Base-by-base conservation (phyloP, 2,113 vertebrate species). In the Syngnathus typhle region DNA sequence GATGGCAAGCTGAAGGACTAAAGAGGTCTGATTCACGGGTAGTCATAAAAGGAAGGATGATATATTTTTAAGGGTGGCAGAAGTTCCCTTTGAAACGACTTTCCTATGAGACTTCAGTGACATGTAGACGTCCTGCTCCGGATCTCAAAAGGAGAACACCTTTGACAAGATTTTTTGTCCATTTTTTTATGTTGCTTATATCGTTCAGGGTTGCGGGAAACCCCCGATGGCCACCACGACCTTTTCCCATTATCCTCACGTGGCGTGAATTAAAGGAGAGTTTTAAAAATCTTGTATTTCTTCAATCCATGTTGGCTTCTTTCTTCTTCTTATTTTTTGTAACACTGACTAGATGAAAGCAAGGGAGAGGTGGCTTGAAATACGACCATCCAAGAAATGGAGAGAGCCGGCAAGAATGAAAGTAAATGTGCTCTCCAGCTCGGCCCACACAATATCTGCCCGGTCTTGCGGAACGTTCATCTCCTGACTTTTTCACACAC, bases 391-490 rank as follows among this genome's bases (percentile, higher is more conserved):
- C 60, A 16, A 62, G 60, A 62, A 44, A 23, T 44, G 12, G 39
- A 44, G 60, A 76, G 74, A 79, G 36, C 72, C 74, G 77, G 81
- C 63, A 76, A 15, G 73, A 74, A 70, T 83, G 85, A 77, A 73
- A 78, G 77, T 77, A 79, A 88, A 75, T 66, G 71, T 63, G 76
- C 71, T 82, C 78, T 82, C 75, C 70, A 67, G 77, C 72, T 71
- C 71, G 73, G 78, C 75, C 83, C 75, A 80, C 81, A 79, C 78
- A 80, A 70, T 71, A 77, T 74, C 70, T 79, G 83, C 64, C 75
- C 55, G 69, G 52, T 86, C 81, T 66, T 77, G 74, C 78, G 55
- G 52, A 76, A 72, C 73, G 6, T 56, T 80, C 66, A 64, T 64
- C 68, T 68, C 43, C 69, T 68, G 58, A 75, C 18, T 47, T 5